Percentiles rank a stretch among this genome's conserved stretches.
Evolutionary conservation across 2,797 vertebrate genomes (phyloP).

Genomic region (Cirrhinus mrigala): DNA sequence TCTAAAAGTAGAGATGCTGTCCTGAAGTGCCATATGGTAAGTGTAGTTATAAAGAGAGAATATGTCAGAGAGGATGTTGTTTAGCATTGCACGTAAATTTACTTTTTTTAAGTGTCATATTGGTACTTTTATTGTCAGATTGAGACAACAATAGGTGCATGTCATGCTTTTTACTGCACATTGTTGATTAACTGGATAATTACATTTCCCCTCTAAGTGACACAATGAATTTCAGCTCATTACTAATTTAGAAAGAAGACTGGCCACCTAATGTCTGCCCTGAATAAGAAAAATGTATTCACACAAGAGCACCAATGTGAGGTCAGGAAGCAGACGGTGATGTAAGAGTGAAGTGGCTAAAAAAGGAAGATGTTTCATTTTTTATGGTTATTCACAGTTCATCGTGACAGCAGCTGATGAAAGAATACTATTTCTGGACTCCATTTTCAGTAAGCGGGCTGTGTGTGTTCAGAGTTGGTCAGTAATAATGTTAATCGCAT

Average conservation of each 20-base stretch:
- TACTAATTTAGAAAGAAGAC: constrained; percentile 49
- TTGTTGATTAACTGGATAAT: constrained; percentile 22
- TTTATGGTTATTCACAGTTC: constrained; percentile 46
- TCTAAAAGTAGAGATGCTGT: background rate
- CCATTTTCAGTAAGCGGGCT: constrained; percentile 38
- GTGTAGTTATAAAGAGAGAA: background rate
- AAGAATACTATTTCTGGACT: constrained; percentile 53
- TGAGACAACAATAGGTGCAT: constrained; percentile 10
- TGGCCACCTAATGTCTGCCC: constrained; percentile 26
- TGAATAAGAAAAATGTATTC: constrained; percentile 53
- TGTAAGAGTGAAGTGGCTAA: constrained; percentile 53
- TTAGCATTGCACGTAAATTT: background rate
- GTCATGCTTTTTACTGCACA: constrained; percentile 10
- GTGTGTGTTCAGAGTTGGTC: background rate
- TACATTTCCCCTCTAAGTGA: background rate
- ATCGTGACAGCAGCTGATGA: constrained; percentile 40
- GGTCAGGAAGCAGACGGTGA: constrained; percentile 53
- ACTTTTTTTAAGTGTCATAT: background rate
- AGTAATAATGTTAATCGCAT: background rate
- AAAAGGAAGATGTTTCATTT: constrained; percentile 44
- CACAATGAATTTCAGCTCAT: constrained; percentile 28
- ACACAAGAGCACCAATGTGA: constrained; percentile 32
- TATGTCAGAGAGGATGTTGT: background rate
- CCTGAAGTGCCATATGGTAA: background rate
- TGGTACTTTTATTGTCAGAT: background rate